Conservation (phyloP, 2,113 vertebrate genomes). For the Thalassoma bifasciatum region DNA sequence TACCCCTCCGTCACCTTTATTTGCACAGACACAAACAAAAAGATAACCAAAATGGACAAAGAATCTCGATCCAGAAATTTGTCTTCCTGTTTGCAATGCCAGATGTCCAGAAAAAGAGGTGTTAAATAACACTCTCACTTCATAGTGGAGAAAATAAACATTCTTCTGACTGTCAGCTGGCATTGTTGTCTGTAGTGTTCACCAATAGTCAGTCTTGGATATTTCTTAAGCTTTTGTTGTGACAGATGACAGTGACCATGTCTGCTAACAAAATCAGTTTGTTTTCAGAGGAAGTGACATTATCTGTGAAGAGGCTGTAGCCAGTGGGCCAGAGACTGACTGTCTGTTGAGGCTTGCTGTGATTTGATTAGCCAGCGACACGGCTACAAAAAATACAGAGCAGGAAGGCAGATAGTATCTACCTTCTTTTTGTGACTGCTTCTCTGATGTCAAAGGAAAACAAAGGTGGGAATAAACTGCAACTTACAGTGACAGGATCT, state of each 20-base stretch:
- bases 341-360: slow-evolving; percentile 50
- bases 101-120: slow-evolving; percentile 11
- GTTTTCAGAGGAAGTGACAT: slow-evolving; percentile 68
- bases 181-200: slow-evolving; percentile 30
- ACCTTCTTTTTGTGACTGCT: slow-evolving; percentile 8
- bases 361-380: slow-evolving; percentile 57
- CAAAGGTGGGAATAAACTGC: neutral
- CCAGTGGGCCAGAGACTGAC: slow-evolving; percentile 31
- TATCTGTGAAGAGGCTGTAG: slow-evolving; percentile 51
- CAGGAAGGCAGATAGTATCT: slow-evolving; percentile 39
- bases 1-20: slow-evolving; percentile 4
- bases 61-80: slow-evolving; percentile 25
- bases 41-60: slow-evolving; percentile 13
- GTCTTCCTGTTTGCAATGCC: slow-evolving; percentile 21
- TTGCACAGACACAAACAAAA: neutral
- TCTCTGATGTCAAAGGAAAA: neutral
- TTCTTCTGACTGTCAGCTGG: slow-evolving; percentile 29
- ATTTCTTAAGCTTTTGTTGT: slow-evolving; percentile 30
- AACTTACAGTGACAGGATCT: too few species aligned
- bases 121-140: slow-evolving; percentile 42
- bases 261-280: slow-evolving; percentile 51
- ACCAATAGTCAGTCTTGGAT: slow-evolving; percentile 4
- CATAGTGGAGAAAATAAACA: slow-evolving; percentile 15
- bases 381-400: slow-evolving; percentile 51
- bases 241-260: slow-evolving; percentile 47